Conservation (phyloP, 2,888 invertebrate species). For the Drosophila greeni region DNA sequence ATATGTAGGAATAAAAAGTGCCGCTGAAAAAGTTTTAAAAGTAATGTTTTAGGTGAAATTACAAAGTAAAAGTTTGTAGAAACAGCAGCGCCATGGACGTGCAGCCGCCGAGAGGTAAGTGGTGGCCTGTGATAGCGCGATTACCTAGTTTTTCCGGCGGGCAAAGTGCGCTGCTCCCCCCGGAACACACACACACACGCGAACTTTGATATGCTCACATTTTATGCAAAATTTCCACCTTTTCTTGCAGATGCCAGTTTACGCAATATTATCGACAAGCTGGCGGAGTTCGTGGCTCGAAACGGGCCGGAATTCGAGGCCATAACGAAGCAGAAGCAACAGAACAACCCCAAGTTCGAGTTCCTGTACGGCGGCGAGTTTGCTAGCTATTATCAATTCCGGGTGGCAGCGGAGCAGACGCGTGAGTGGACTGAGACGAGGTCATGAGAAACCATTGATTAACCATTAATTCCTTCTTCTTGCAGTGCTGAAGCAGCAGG, state of each 20-base stretch:
- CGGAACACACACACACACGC: constrained; percentile 13
- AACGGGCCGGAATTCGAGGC: constrained; percentile 99
- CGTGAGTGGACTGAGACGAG: constrained; percentile 81
- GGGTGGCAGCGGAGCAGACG: constrained; percentile 96
- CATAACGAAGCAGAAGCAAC: constrained; percentile 99
- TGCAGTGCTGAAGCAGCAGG: constrained; percentile 88
- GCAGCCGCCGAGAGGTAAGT: constrained; percentile 62
- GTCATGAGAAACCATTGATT: not conserved
- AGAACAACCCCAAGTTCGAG: constrained; percentile 97
- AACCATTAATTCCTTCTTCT: not conserved
- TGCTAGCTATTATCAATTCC: constrained; percentile 97
- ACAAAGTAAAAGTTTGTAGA: constrained; percentile 48
- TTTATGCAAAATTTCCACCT: constrained; percentile 26
- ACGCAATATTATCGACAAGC: constrained; percentile 98
- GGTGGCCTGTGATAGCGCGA: no score
- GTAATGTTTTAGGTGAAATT: constrained; percentile 34
- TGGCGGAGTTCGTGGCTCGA: constrained; percentile 98
- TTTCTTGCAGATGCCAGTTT: constrained; percentile 88
- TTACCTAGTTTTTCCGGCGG: not conserved
- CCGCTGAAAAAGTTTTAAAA: constrained; percentile 52
- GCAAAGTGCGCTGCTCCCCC: not conserved
- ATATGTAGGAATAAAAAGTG: constrained; percentile 37
- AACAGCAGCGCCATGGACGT: constrained; percentile 52
- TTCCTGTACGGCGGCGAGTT: constrained; percentile 98
- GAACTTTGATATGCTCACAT: constrained; percentile 30